Conservation (phyloP, 2,113 vertebrate species). For the Riparia riparia region DNA sequence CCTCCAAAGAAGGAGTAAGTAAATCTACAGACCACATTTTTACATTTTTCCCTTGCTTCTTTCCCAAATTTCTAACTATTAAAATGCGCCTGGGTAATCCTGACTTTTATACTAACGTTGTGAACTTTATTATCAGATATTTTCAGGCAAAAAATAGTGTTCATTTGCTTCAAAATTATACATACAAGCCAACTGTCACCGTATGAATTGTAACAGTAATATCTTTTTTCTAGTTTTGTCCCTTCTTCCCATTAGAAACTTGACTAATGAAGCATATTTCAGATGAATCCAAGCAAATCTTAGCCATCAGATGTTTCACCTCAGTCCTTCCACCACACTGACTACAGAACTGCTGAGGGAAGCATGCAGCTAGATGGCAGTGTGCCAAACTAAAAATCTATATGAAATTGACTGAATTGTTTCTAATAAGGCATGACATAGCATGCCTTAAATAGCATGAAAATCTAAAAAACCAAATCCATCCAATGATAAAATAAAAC, state of each 20-base stretch:
- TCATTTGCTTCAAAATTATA: not conserved
- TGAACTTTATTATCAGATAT: not conserved
- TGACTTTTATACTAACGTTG: not conserved
- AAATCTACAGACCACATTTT: not conserved
- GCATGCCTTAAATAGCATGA: not conserved
- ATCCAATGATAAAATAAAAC: not conserved
- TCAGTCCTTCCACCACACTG: not conserved
- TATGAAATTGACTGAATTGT: not conserved
- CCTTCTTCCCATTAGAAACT: not conserved
- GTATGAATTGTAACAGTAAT: not conserved
- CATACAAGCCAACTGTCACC: not conserved
- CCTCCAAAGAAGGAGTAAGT: not conserved
- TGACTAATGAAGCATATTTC: not conserved
- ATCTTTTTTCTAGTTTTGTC: not conserved
- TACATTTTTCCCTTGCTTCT: not conserved
- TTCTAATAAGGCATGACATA: not conserved
- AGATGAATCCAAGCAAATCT: not conserved
- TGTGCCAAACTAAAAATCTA: conserved; percentile 1
- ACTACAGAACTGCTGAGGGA: not conserved
- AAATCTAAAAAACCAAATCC: not conserved
- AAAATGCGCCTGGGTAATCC: not conserved
- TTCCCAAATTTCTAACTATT: not conserved
- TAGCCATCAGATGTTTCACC: not conserved
- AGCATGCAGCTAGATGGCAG: not conserved
- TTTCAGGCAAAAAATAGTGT: not conserved